Percentiles rank a stretch among this genome's conserved stretches.
phyloP scores from a whole-genome alignment of 2,888 invertebrate species.

The Dicyrtomina minuta region DNA sequence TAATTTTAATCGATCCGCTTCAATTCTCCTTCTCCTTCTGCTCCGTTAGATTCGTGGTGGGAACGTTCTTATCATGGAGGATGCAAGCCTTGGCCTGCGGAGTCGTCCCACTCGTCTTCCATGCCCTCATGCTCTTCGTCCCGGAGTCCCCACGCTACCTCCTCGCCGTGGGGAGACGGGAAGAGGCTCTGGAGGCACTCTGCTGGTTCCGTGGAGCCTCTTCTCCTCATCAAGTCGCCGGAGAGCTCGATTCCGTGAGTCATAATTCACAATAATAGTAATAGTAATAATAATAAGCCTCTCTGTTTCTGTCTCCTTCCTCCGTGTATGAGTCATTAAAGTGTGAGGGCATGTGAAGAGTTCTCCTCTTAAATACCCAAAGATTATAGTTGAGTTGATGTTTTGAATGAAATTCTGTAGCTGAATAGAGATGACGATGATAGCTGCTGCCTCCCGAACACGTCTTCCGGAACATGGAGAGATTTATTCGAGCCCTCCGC shows the following conservation, averaged over 20 bases:
- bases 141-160: constrained; percentile 74
- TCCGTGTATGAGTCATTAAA: too few relatives aligned
- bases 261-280: too few relatives aligned
- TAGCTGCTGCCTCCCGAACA: constrained; percentile 6
- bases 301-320: too few relatives aligned
- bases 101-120: constrained; percentile 70
- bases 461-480: constrained; percentile 32
- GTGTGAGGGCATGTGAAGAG: too few relatives aligned
- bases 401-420: neutral
- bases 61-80: constrained; percentile 66
- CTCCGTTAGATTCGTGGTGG: constrained; percentile 59
- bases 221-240: constrained; percentile 55
- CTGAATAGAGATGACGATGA: constrained; percentile 3
- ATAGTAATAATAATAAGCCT: too few relatives aligned
- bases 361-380: too few relatives aligned
- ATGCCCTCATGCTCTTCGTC: constrained; percentile 74
- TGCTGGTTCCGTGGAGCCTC: constrained; percentile 69
- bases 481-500: constrained; percentile 41
- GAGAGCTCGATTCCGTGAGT: constrained; percentile 46
- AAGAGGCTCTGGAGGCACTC: constrained; percentile 70
- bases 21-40: too few relatives aligned
- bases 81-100: constrained; percentile 68
- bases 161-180: constrained; percentile 62
- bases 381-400: too few relatives aligned
- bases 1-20: too few relatives aligned